Percentiles rank a stretch among this genome's conserved stretches.
These are phyloP conservation scores for Platycheirus rosarum DNA, from an alignment of 2,888 invertebrate genomes.

Conservation along the genomic window DNA sequence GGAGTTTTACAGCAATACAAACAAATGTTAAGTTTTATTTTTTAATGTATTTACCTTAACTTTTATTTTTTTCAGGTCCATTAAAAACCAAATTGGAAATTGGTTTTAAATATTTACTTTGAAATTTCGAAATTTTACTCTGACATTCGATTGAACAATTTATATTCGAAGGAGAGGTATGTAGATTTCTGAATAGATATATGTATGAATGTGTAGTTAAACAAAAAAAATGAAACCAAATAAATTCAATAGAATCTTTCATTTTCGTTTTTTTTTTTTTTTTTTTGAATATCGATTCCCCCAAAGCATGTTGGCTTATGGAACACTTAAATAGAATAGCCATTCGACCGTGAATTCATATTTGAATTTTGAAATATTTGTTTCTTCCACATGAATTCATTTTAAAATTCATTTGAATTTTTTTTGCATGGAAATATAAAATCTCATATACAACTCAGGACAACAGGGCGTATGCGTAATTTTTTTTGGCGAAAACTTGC, in stretches of 20 bases:
- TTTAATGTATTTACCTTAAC: background rate
- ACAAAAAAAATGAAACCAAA: too few relatives aligned
- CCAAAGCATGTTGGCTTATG: background rate
- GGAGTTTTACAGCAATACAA: background rate
- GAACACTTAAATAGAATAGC: constrained; percentile 8
- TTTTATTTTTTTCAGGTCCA: constrained; percentile 2
- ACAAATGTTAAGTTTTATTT: too few relatives aligned
- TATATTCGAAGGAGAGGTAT: constrained; percentile 23
- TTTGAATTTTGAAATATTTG: constrained; percentile 23
- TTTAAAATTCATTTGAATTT: background rate
- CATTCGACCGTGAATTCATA: constrained; percentile 33
- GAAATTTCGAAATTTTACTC: too few relatives aligned
- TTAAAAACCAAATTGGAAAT: constrained; percentile 2
- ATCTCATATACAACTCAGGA: background rate
- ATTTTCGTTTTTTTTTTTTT: too few relatives aligned
- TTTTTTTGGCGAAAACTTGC: background rate
- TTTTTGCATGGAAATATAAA: background rate
- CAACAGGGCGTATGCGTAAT: constrained; percentile 36
- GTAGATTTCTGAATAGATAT: too few relatives aligned
- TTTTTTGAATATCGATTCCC: constrained; percentile 17
- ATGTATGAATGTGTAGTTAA: too few relatives aligned
- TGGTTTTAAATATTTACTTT: constrained; percentile 20
- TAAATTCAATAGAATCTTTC: background rate
- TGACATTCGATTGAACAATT: constrained; percentile 5
- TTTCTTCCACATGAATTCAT: background rate